phyloP scores from a whole-genome alignment of 2,113 vertebrate species.

The Myocastor coypus region DNA sequence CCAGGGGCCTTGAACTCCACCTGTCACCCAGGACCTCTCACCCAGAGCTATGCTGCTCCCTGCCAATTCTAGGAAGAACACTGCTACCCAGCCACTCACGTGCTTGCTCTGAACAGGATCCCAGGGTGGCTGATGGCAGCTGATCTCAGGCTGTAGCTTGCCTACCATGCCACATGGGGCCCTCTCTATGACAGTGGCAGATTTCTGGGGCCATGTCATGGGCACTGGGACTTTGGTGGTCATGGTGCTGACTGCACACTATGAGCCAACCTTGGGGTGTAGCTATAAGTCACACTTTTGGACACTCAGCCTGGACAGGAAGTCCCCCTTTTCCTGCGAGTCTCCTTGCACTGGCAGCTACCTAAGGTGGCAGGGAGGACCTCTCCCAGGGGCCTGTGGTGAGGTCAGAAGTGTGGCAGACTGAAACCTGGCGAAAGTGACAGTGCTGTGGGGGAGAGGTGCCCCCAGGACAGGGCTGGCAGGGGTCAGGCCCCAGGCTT shows the following conservation, averaged over 20 bases:
- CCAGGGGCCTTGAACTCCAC: not conserved
- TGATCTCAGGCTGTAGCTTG: not conserved
- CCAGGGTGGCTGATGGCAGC: not conserved
- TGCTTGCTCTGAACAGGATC: not conserved
- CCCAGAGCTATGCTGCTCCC: not conserved
- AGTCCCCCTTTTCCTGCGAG: not conserved
- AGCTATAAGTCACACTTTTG: not conserved
- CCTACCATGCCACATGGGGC: not conserved
- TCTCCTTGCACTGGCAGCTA: not conserved
- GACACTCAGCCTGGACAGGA: not conserved
- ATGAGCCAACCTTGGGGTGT: conserved; percentile 24
- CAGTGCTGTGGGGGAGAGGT: not conserved
- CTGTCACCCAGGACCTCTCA: not conserved
- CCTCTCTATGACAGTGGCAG: not conserved
- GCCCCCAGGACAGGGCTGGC: not conserved
- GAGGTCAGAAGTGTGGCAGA: not conserved
- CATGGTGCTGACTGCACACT: conserved; percentile 22
- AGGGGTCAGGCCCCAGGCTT: not conserved
- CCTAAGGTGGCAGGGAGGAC: not conserved
- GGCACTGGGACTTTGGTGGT: not conserved
- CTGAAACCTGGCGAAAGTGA: not conserved
- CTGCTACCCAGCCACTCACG: not conserved
- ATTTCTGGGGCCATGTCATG: accelerated
- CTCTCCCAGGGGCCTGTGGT: too few species aligned
- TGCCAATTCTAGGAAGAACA: not conserved